Percentiles rank a stretch among this genome's conserved stretches.
Evolutionary conservation across 2,888 invertebrate species (phyloP).

Genomic region (Andrena haemorrhoa): DNA sequence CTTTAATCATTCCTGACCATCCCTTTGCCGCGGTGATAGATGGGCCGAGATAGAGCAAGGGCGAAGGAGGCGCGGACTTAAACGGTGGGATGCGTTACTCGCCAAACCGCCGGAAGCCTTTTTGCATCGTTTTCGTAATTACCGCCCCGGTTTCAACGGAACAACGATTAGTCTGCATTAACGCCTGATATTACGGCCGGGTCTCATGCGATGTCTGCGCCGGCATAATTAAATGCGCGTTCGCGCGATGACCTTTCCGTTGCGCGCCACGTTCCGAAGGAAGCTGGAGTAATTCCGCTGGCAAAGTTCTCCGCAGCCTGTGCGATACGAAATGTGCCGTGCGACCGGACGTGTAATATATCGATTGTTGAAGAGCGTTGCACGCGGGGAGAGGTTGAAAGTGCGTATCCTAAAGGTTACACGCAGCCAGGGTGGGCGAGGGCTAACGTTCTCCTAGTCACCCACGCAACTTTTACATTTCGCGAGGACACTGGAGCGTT

Average conservation of each 20-base stretch:
- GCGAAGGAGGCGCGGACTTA: constrained; percentile 32
- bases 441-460: neutral
- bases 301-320: neutral
- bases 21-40: neutral
- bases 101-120: constrained; percentile 69
- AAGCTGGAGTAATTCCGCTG: neutral
- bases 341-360: no score
- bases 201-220: constrained; percentile 72
- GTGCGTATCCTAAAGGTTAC: no score
- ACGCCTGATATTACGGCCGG: constrained; percentile 72
- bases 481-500: neutral
- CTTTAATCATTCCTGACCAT: neutral
- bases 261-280: neutral
- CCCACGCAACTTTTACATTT: constrained; percentile 13
- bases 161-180: constrained; percentile 74
- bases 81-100: constrained; percentile 58
- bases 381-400: no score
- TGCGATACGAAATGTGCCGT: no score
- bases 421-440: no score
- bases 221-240: constrained; percentile 69
- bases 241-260: constrained; percentile 65
- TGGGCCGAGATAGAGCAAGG: neutral
- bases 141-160: constrained; percentile 68
- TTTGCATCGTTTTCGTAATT: constrained; percentile 74
- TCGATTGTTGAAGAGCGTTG: no score